Evolutionary conservation across 2,797 vertebrate genomes (phyloP).

Genomic region (Liparis tanakae): DNA sequence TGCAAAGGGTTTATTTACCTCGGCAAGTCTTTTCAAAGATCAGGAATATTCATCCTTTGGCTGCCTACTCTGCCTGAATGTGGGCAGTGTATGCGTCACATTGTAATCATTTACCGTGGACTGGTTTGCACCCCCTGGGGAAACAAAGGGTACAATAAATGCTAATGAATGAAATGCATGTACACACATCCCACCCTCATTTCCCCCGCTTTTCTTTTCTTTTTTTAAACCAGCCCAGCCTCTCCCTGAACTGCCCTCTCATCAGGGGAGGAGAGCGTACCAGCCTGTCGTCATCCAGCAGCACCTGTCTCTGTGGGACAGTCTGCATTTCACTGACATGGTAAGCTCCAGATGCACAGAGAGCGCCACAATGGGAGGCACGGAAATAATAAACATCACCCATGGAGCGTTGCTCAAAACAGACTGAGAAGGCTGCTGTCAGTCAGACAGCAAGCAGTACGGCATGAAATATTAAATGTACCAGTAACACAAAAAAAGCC

Average conservation of each 20-base stretch:
- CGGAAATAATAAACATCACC: slow-evolving; percentile 10
- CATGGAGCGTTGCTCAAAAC: neutral
- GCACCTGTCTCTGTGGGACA: slow-evolving; percentile 81
- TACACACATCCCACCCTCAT: neutral
- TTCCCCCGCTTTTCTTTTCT: slow-evolving; percentile 29
- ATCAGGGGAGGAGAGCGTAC: slow-evolving; percentile 60
- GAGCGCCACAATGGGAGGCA: neutral
- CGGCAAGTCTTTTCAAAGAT: slow-evolving; percentile 3
- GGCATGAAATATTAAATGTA: neutral
- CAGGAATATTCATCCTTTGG: neutral
- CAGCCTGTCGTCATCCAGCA: slow-evolving; percentile 66
- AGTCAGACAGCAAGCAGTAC: slow-evolving; percentile 21
- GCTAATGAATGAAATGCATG: neutral
- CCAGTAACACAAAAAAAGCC: slow-evolving; percentile 5
- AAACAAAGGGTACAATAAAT: slow-evolving; percentile 2
- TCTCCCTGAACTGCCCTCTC: slow-evolving; percentile 67
- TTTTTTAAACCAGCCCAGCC: slow-evolving; percentile 62
- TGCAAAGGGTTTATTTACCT: neutral
- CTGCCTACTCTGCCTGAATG: neutral
- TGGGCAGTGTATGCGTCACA: neutral
- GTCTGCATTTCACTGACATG: slow-evolving; percentile 72
- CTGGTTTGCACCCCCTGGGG: neutral
- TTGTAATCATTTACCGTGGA: neutral
- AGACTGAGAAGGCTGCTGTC: slow-evolving; percentile 11
- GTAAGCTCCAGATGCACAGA: slow-evolving; percentile 46